Evolutionary conservation across 2,797 vertebrate genomes (phyloP).

Genomic region (Semotilus atromaculatus): DNA sequence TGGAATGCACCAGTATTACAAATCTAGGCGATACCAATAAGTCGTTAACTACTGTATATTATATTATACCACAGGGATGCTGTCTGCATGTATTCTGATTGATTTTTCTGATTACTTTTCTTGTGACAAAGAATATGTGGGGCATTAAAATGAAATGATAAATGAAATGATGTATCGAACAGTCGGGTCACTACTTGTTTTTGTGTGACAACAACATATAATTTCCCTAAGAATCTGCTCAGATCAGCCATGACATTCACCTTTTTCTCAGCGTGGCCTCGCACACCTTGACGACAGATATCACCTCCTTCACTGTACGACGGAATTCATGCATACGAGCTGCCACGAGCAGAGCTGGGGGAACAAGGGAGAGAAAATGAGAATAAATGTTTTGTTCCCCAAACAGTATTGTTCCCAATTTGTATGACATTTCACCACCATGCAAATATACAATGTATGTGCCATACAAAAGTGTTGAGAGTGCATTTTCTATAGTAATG

Average conservation of each 20-base stretch:
- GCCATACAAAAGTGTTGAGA: constrained; percentile 22
- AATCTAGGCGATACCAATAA: neutral
- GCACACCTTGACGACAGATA: constrained; percentile 96
- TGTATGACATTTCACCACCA: constrained; percentile 30
- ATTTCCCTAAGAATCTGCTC: neutral
- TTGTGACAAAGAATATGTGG: neutral
- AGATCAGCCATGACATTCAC: constrained; percentile 70
- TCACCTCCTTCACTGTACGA: constrained; percentile 94
- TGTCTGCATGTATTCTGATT: neutral
- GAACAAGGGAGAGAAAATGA: constrained; percentile 38
- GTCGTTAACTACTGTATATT: neutral
- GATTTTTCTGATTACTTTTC: neutral
- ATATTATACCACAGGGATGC: neutral
- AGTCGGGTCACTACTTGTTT: neutral
- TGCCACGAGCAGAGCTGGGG: constrained; percentile 90
- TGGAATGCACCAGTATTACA: neutral
- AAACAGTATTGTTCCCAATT: constrained; percentile 22
- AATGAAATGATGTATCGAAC: neutral
- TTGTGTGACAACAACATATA: neutral
- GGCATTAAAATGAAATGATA: neutral
- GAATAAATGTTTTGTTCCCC: constrained; percentile 8
- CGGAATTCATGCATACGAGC: constrained; percentile 98
- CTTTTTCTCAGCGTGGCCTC: constrained; percentile 96
- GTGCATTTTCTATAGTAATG: constrained; percentile 1
- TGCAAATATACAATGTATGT: neutral